These are phyloP conservation scores for Otolemur crassicaudatus DNA, from an alignment of 2,797 vertebrate genomes.

Conservation along the genomic window DNA sequence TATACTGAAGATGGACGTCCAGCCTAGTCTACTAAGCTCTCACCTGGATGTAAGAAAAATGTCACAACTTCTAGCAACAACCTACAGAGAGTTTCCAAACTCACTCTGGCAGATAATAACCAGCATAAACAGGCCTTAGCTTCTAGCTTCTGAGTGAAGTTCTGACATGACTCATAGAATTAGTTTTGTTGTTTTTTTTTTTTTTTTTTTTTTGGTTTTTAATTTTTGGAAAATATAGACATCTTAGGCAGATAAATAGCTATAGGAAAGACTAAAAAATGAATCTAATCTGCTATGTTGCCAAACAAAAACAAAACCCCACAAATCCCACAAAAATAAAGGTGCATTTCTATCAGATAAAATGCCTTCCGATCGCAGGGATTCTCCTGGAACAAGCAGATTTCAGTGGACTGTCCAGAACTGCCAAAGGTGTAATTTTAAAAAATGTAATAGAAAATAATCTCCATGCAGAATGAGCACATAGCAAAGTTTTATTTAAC, in stretches of 20 bases:
- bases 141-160: neutral
- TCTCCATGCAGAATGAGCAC: neutral
- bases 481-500: neutral
- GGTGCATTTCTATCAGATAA: no score
- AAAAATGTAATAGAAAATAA: neutral
- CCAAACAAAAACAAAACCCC: neutral
- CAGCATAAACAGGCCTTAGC: neutral
- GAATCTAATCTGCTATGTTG: neutral
- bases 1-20: neutral
- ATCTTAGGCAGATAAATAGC: neutral
- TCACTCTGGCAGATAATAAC: neutral
- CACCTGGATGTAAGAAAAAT: neutral
- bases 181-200: neutral
- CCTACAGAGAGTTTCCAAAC: neutral
- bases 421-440: neutral
- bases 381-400: neutral
- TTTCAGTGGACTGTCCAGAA: neutral
- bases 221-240: neutral
- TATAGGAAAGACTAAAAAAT: neutral
- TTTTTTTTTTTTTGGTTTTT: neutral
- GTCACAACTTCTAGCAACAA: neutral
- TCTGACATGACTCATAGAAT: neutral
- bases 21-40: neutral
- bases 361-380: neutral
- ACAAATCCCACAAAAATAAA: neutral